These are phyloP conservation scores for Eurytoma adleriae DNA, from an alignment of 2,888 invertebrate genomes.

Conservation along the genomic window DNA sequence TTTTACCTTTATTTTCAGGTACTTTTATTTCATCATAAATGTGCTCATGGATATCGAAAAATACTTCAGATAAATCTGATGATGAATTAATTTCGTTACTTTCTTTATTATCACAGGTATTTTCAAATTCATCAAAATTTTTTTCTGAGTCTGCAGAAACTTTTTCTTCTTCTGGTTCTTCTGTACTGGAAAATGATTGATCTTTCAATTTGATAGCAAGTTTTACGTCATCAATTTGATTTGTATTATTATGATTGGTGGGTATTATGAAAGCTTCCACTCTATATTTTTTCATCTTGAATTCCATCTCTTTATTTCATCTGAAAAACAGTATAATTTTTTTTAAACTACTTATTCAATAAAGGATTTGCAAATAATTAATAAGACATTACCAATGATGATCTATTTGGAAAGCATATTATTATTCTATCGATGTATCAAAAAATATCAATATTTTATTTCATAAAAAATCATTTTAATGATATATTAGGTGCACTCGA, in stretches of 20 bases:
- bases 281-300: slow-evolving; percentile 61
- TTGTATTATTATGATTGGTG: slow-evolving; percentile 47
- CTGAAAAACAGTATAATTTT: not conserved
- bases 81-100: slow-evolving; percentile 19
- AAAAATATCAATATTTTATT: not conserved
- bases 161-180: slow-evolving; percentile 41
- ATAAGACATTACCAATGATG: not conserved
- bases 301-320: not conserved
- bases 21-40: slow-evolving; percentile 60
- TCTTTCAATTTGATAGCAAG: slow-evolving; percentile 62
- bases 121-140: not conserved
- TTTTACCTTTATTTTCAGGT: slow-evolving; percentile 23
- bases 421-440: no score
- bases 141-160: not conserved
- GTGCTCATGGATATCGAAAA: slow-evolving; percentile 58
- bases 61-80: slow-evolving; percentile 46
- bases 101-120: not conserved
- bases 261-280: slow-evolving; percentile 70
- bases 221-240: slow-evolving; percentile 63
- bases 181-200: slow-evolving; percentile 34
- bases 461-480: not conserved
- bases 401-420: not conserved
- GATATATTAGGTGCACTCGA: not conserved
- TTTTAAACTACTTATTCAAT: not conserved
- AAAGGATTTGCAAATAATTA: no score